Percentiles rank a stretch among this genome's conserved stretches.
Evolutionary conservation across 2,888 invertebrate genomes (phyloP).

Genomic region (Anagyrus pseudococci): DNA sequence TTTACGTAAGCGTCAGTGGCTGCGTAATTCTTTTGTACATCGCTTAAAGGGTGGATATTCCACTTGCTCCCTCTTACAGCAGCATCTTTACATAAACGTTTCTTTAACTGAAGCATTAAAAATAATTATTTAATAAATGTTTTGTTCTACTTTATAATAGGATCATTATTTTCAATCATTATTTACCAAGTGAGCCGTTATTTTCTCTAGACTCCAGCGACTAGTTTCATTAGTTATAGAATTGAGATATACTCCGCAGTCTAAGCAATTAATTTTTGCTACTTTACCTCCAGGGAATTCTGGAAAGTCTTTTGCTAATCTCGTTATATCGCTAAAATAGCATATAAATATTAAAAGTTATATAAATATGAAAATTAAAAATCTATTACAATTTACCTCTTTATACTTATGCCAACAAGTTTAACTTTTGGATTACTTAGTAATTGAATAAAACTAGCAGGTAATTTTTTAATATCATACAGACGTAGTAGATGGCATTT

Average conservation of each 20-base stretch:
- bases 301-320: constrained; percentile 69
- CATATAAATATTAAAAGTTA: not conserved
- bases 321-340: constrained; percentile 67
- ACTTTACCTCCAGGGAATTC: constrained; percentile 65
- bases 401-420: constrained; percentile 70
- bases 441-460: constrained; percentile 65
- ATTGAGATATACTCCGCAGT: constrained; percentile 68
- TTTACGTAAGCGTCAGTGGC: constrained; percentile 72
- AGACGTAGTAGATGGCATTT: constrained; percentile 69
- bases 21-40: constrained; percentile 67
- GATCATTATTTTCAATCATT: constrained; percentile 14
- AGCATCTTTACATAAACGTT: constrained; percentile 66
- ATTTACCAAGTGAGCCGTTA: constrained; percentile 66
- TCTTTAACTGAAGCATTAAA: constrained; percentile 60
- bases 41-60: constrained; percentile 66
- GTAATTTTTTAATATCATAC: constrained; percentile 65
- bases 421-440: constrained; percentile 67
- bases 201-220: constrained; percentile 69
- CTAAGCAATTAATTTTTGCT: constrained; percentile 67
- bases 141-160: not conserved
- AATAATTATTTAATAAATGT: constrained; percentile 14
- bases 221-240: constrained; percentile 62
- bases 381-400: constrained; percentile 63
- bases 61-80: constrained; percentile 69
- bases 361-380: constrained; percentile 1